Evolutionary conservation across 2,113 vertebrate genomes (phyloP), one percentile per base, ranked within the genome.

Genomic region (Lycocorax pyrrhopterus): DNA sequence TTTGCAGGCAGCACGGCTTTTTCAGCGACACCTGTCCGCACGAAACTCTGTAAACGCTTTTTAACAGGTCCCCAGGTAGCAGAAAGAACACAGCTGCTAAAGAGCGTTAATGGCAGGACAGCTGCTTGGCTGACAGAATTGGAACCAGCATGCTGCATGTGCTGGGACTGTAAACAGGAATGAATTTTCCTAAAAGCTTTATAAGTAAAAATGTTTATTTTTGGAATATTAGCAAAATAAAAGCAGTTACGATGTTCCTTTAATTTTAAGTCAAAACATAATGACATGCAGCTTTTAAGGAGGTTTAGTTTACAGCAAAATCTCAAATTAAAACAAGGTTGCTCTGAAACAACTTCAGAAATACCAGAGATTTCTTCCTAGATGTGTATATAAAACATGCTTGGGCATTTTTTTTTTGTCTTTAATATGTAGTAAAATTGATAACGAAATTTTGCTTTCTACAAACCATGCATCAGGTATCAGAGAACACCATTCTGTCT

Each of bases 101-200:
- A 58, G 67, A 93, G 91, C 7, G 22, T 33, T 66, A 82, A 86
- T 68, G 86, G 87, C 82, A 78, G 76, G 97, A 97, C 98, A 98
- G 98, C 97, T 98, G 98, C 92, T 97, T 97, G 97, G 98, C 98
- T 97, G 97, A 96, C 96, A 97, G 96, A 97, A 87, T 94, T 98
- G 98, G 97, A 98, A 96, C 81, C 64, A 55, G 89, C 64, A 17
- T 8, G 60, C 74, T 95, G 84, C 93, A 96, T 97, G 93, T 96
- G 97, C 89, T 79, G 78, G 52, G 84, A 73, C 62, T 96, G 95
- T 97, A 98, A 98, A 97, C 91, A 98, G 92, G 97, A 98, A 98
- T 97, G 97, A 98, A 97, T 98, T 98, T 98, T 98, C 98, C 96
- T 96, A 97, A 98, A 97, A 93, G 91, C 95, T 97, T 98, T 98